These are phyloP conservation scores for Chaetops frenatus DNA, from an alignment of 2,113 vertebrate species.

Conservation along the genomic window DNA sequence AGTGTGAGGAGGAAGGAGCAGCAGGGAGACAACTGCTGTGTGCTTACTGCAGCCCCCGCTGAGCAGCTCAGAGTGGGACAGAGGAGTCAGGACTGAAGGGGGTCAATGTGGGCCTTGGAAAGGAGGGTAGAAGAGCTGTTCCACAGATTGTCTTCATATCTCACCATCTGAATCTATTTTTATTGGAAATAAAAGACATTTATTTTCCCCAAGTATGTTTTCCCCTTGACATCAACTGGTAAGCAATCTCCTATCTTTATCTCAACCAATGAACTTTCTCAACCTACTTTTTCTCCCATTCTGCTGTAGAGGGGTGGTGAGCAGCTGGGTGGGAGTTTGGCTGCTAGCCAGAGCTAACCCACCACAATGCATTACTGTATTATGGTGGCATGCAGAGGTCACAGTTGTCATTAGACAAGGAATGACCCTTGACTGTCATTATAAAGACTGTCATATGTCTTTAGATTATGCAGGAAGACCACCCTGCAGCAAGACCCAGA, in stretches of 20 bases:
- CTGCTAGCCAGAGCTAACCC: not conserved
- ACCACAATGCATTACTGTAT: not conserved
- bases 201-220: not conserved
- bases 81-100: not conserved
- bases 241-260: not conserved
- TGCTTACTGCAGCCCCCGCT: not conserved
- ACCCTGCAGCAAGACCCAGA: not conserved
- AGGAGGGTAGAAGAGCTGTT: not conserved
- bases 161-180: not conserved
- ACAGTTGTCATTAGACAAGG: not conserved
- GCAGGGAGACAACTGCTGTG: not conserved
- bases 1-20: not conserved
- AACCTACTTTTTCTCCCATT: not conserved
- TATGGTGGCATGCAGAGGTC: not conserved
- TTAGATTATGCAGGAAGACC: not conserved
- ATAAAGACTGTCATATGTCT: no score
- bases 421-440: not conserved
- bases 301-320: not conserved
- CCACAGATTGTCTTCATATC: not conserved
- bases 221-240: not conserved
- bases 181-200: not conserved
- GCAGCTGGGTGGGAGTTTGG: not conserved
- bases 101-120: not conserved
- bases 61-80: fast-evolving
- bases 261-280: not conserved